phyloP scores from a whole-genome alignment of 2,797 vertebrate species.

The Artibeus jamaicensis region DNA sequence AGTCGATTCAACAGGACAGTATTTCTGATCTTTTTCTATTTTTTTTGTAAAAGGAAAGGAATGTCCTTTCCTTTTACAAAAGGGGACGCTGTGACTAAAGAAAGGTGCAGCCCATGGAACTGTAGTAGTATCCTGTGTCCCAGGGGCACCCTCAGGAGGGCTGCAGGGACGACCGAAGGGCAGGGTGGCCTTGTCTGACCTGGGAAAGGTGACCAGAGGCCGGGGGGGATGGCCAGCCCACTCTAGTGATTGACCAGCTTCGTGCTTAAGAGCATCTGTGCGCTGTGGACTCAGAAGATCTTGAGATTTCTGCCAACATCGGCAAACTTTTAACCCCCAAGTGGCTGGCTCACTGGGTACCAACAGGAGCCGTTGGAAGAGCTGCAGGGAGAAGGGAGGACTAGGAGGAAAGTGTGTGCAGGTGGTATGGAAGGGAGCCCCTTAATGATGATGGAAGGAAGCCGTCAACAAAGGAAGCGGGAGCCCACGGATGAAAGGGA shows the following conservation, averaged over 20 bases:
- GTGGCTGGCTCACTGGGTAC: neutral
- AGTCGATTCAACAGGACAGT: conserved; percentile 67
- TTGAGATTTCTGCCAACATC: neutral
- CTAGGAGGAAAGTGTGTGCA: neutral
- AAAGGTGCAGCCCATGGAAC: conserved; percentile 54
- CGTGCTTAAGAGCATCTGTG: neutral
- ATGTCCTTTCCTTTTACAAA: conserved; percentile 46
- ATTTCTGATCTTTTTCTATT: conserved; percentile 65
- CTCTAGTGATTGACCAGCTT: neutral
- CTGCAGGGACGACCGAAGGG: neutral
- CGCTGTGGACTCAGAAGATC: neutral
- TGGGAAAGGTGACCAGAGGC: neutral
- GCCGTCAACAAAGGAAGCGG: neutral
- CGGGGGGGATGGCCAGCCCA: neutral
- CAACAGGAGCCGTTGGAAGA: neutral
- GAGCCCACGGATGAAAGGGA: neutral
- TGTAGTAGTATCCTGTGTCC: conserved; percentile 29
- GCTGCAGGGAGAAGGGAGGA: neutral
- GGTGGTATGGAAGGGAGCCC: neutral
- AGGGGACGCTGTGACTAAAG: conserved; percentile 32
- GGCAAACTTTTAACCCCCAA: neutral
- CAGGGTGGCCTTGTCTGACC: neutral
- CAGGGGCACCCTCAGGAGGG: neutral
- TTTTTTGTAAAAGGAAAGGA: no score
- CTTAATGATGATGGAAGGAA: neutral